These are phyloP conservation scores for Alouatta palliata DNA, from an alignment of 2,113 vertebrate species.

Conservation along the genomic window DNA sequence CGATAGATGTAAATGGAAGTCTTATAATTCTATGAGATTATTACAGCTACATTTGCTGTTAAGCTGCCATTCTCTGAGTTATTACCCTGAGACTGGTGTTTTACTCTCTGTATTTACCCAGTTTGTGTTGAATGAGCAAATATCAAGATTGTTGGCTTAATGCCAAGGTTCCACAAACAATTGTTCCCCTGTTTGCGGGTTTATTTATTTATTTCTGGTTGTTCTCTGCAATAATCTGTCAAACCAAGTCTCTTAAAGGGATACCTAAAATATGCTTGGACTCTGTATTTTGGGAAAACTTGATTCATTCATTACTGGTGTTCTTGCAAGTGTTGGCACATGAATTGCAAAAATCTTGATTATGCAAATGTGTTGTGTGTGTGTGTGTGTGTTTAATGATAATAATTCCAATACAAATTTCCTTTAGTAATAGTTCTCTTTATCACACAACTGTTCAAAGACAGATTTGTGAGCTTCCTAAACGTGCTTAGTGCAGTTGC, in stretches of 20 bases:
- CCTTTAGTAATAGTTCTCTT: neutral
- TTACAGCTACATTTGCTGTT: conserved; percentile 35
- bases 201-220: conserved; percentile 62
- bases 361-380: neutral
- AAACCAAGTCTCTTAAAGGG: conserved; percentile 27
- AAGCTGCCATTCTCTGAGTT: conserved; percentile 20
- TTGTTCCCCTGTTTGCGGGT: conserved; percentile 41
- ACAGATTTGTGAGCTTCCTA: neutral
- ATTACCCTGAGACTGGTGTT: conserved; percentile 34
- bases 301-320: neutral
- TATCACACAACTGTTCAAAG: neutral
- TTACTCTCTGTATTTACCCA: conserved; percentile 60
- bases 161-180: conserved; percentile 57
- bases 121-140: conserved; percentile 68
- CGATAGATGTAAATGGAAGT: neutral
- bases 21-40: conserved; percentile 36
- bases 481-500: neutral
- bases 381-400: neutral
- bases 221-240: conserved; percentile 32
- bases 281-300: neutral
- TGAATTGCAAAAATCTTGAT: neutral
- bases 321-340: neutral
- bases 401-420: neutral
- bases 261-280: neutral
- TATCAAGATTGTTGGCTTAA: conserved; percentile 35